Evolutionary conservation across 2,113 vertebrate species (phyloP), one percentile per base, ranked within the genome.

Genomic region (Ictalurus punctatus): DNA sequence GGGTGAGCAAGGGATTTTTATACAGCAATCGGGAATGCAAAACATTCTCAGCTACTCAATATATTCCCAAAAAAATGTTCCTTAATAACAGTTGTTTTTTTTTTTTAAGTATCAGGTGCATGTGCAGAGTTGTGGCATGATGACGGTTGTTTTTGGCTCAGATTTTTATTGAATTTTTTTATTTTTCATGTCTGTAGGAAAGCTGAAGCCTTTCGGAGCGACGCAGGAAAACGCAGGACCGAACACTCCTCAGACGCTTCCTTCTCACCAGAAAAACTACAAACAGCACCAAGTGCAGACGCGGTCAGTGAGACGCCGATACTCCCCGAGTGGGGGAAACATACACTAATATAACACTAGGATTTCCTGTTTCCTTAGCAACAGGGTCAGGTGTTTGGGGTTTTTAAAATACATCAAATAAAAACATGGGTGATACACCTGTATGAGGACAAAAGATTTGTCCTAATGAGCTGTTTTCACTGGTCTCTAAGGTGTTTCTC

Each of bases 251-350:
- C 87, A 92, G 85, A 87, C 76, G 0, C n/a, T 86, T 1, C 93
- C 92, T 63, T 91, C 95, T 0, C 94, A 83, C 23, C 96, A 95
- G 93, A 97, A 95, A 87, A 94, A 94, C 56, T 98, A 97, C 91
- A 99, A 99, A 92, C 96, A 97, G 88, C 97, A 96, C n/a, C 91
- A 40, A 89, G 93, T 97, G 65, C 95, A 96, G 90, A 96, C 96
- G 27, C 96, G 97, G 98, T 98, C 17, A 88, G 95, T 37, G 25
- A 65, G 12, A 9, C 2, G 2, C 14, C 19, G 48, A 1, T 48
- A 61, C 48, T 6, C n/a, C n/a, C n/a, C n/a, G 44, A 54, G 13
- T 9, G 14, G 17, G 40, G 44, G 25, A 19, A 44, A 23, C 2
- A 74, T 0, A 16, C 23, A 76, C 2, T 25, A 2, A 34, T 37